Conservation (phyloP, 2,113 vertebrate species). For the Butastur rufipennis region DNA sequence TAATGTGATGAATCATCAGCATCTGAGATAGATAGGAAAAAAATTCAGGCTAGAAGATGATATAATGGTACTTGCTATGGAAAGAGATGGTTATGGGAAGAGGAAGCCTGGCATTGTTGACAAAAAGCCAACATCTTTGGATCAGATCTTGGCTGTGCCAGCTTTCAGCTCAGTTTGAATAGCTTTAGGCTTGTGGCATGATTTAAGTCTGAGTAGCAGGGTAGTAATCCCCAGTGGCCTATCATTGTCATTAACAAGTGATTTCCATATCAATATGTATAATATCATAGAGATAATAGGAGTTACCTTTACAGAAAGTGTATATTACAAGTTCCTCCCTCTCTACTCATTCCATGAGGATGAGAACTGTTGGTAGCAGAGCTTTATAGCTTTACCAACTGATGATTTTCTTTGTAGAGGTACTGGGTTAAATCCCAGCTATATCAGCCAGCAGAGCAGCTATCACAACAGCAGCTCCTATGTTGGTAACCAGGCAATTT, state of each 20-base stretch:
- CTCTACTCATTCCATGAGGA: background rate
- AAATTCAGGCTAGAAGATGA: background rate
- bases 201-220: background rate
- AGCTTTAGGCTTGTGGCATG: background rate
- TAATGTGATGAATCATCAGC: background rate
- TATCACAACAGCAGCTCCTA: slow-evolving; percentile 3
- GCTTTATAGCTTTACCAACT: background rate
- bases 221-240: background rate
- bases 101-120: background rate
- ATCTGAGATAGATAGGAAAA: background rate
- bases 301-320: background rate
- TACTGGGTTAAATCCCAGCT: background rate
- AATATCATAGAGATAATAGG: background rate
- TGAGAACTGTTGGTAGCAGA: background rate
- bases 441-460: background rate
- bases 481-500: background rate
- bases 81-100: background rate
- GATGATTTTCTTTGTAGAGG: background rate
- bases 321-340: background rate
- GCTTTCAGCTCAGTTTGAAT: background rate
- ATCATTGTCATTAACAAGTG: background rate
- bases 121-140: background rate
- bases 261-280: background rate
- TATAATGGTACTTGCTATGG: background rate
- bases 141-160: background rate